Evolutionary conservation across 2,797 vertebrate genomes (phyloP).

Genomic region (Paedocypris micromegethes): DNA sequence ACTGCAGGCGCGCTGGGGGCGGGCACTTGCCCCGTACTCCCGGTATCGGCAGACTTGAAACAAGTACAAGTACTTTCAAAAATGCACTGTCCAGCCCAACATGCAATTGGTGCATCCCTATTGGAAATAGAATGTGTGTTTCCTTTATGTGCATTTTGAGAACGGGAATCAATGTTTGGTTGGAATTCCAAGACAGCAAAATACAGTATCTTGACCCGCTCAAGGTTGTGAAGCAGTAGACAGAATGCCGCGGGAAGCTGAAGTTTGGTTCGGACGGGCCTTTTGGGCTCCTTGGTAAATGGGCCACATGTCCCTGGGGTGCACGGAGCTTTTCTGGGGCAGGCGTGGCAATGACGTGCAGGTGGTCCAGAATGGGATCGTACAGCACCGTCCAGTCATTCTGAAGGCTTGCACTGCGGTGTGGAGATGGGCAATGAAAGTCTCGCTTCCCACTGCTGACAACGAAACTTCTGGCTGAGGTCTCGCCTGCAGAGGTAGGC

Average conservation of each 20-base stretch:
- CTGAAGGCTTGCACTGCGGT: slow-evolving; percentile 42
- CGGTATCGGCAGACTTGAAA: too few species aligned
- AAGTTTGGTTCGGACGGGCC: slow-evolving; percentile 58
- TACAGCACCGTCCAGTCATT: slow-evolving; percentile 55
- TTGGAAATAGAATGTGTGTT: too few species aligned
- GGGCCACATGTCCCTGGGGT: slow-evolving; percentile 74
- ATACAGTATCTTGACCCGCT: background rate
- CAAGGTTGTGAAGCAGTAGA: slow-evolving; percentile 3
- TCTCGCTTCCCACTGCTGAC: slow-evolving; percentile 24
- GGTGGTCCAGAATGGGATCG: slow-evolving; percentile 62
- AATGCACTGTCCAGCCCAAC: too few species aligned
- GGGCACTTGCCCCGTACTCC: too few species aligned
- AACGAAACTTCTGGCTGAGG: slow-evolving; percentile 10
- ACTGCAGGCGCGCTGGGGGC: too few species aligned
- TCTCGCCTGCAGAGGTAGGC: slow-evolving; percentile 33
- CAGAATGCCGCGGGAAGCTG: slow-evolving; percentile 42
- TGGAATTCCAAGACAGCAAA: background rate
- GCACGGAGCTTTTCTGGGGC: slow-evolving; percentile 70
- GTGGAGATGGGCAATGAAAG: slow-evolving; percentile 34
- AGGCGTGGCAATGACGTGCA: slow-evolving; percentile 66
- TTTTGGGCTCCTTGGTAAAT: slow-evolving; percentile 68
- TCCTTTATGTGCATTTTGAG: too few species aligned
- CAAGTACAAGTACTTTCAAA: too few species aligned
- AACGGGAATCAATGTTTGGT: too few species aligned
- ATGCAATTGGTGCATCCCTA: too few species aligned